Evolutionary conservation across 2,888 invertebrate genomes (phyloP).

Genomic region (Hemithea aestivaria): DNA sequence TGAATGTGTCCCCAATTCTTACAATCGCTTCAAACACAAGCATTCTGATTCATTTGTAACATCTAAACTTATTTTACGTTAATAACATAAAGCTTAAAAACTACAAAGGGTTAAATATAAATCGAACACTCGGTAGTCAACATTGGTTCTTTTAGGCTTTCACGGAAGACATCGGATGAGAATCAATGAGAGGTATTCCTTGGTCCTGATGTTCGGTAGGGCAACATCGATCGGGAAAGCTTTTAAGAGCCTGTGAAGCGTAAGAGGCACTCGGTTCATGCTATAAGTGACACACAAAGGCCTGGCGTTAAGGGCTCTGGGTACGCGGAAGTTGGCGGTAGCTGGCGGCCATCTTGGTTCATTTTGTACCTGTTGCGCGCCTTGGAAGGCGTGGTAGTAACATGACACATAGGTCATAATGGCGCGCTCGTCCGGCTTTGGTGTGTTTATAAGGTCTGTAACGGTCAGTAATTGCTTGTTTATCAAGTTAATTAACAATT

Average conservation of each 20-base stretch:
- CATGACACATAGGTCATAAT: constrained; percentile 99
- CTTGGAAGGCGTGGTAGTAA: constrained; percentile 99
- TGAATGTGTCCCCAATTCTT: constrained; percentile 14
- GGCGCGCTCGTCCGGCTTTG: constrained; percentile 99
- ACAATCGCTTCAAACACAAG: constrained; percentile 39
- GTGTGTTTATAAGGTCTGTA: constrained; percentile 99
- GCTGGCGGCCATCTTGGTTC: constrained; percentile 55
- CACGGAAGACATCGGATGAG: constrained; percentile 11
- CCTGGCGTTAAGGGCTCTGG: constrained; percentile 65
- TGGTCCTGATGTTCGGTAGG: constrained; percentile 5
- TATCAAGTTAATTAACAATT: constrained; percentile 13
- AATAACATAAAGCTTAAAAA: constrained; percentile 51
- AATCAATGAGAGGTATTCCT: constrained; percentile 4
- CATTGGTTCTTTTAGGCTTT: constrained; percentile 14
- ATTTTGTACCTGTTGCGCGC: constrained; percentile 94
- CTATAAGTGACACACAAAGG: constrained; percentile 75
- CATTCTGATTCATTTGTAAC: constrained; percentile 37
- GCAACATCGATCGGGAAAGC: constrained; percentile 22
- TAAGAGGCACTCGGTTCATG: constrained; percentile 57
- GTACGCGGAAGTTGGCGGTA: constrained; percentile 47
- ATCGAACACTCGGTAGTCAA: constrained; percentile 18
- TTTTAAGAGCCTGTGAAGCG: constrained; percentile 36
- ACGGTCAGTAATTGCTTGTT: constrained; percentile 51
- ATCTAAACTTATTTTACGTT: constrained; percentile 44
- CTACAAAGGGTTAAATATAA: constrained; percentile 23